These are phyloP conservation scores for Oxyruncus cristatus DNA, from an alignment of 2,113 vertebrate genomes.

Conservation along the genomic window DNA sequence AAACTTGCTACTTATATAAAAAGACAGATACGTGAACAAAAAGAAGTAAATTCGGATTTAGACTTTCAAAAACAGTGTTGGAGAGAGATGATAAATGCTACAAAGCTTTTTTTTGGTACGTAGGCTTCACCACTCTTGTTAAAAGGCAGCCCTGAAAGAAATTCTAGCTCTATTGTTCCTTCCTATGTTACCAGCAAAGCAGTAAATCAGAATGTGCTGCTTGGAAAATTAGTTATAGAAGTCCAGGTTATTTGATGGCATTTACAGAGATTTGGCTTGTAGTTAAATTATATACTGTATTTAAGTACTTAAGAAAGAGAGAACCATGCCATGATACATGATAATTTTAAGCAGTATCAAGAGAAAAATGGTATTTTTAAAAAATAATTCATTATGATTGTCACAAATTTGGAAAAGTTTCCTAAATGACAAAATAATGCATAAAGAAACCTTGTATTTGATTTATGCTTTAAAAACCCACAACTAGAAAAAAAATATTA, in stretches of 20 bases:
- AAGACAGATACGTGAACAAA: neutral
- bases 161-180: neutral
- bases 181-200: neutral
- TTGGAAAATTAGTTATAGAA: neutral
- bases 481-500: neutral
- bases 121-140: neutral
- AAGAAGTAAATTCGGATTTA: neutral
- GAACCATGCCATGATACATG: neutral
- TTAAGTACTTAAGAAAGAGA: neutral
- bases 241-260: neutral
- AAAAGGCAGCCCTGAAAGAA: neutral
- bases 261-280: slow-evolving; percentile 26
- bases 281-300: neutral
- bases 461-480: neutral
- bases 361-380: neutral
- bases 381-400: neutral
- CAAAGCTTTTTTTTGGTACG: neutral
- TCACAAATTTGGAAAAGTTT: neutral
- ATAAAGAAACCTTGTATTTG: neutral
- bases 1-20: neutral
- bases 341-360: neutral
- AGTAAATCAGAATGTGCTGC: slow-evolving; percentile 6
- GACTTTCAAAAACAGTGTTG: neutral
- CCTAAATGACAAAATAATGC: neutral
- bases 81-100: neutral